These are phyloP conservation scores for Corvus cornix DNA, from an alignment of 2,113 vertebrate genomes.

Conservation along the genomic window DNA sequence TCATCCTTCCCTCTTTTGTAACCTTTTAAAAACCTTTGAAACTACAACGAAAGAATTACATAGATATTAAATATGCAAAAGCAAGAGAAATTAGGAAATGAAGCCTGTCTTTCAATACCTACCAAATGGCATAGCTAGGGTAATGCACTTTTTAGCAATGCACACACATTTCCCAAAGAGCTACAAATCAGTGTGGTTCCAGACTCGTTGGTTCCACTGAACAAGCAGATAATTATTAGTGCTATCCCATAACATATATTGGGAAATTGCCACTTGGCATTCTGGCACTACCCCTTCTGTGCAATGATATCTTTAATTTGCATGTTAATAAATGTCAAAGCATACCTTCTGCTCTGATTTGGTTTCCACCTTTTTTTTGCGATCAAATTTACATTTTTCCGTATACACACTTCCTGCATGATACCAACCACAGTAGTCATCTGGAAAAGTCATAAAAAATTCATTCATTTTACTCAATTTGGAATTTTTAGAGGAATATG, in stretches of 20 bases:
- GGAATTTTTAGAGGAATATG: not conserved
- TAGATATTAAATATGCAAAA: not conserved
- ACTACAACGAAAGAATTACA: not conserved
- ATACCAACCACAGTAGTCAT: not conserved
- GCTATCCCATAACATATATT: not conserved
- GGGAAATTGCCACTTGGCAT: slow-evolving; percentile 17
- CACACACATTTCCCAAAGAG: not conserved
- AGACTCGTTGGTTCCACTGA: not conserved
- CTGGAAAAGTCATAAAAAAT: not conserved
- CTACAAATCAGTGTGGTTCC: not conserved
- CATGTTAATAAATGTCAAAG: slow-evolving; percentile 37
- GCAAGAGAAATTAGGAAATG: not conserved
- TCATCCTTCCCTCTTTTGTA: not conserved
- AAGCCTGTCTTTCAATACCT: not conserved
- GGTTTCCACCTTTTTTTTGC: not conserved
- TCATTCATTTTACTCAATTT: not conserved
- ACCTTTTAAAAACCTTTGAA: not conserved
- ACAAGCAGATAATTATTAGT: not conserved
- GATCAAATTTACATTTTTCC: not conserved
- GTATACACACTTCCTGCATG: not conserved
- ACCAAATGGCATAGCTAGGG: not conserved
- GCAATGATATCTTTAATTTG: not conserved
- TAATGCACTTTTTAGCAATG: not conserved
- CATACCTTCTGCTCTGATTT: not conserved
- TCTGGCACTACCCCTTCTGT: not conserved